A percentile compares a stretch with the other conserved stretches of the same genome.
Conservation (phyloP, 2,113 vertebrate species). For the Montifringilla adamsi region DNA sequence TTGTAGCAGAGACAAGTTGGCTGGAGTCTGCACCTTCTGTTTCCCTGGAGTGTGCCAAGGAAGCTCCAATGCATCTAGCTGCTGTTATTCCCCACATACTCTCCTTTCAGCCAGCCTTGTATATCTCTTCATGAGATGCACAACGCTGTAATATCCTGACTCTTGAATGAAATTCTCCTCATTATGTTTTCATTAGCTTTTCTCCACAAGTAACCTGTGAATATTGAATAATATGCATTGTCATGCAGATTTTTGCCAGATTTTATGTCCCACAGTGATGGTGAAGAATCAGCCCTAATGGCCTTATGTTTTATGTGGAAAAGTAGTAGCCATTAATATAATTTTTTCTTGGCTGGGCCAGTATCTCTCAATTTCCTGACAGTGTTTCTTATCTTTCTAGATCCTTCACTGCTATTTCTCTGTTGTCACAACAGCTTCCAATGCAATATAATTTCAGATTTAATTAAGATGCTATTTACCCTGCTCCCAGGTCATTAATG, state of each 20-base stretch:
- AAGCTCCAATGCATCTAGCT: background rate
- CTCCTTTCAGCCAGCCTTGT: background rate
- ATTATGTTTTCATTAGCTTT: background rate
- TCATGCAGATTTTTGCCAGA: background rate
- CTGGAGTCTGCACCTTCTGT: conserved; percentile 23
- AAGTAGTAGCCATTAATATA: background rate
- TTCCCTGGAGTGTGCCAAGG: background rate
- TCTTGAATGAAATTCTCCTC: background rate
- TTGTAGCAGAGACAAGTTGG: conserved; percentile 6
- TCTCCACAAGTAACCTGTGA: background rate
- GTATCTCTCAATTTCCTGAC: background rate
- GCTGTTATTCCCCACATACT: background rate
- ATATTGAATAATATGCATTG: background rate
- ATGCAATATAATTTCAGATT: background rate
- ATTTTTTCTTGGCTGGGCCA: background rate
- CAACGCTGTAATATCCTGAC: background rate
- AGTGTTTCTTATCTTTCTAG: background rate
- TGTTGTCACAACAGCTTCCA: background rate
- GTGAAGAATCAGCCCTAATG: background rate
- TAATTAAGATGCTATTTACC: conserved; percentile 9
- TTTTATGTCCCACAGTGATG: background rate
- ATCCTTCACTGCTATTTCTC: background rate
- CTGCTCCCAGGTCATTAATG: conserved; percentile 5
- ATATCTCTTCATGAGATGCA: background rate
- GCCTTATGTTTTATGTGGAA: background rate